phyloP scores from a whole-genome alignment of 2,888 invertebrate species.

The Apodemia mormo region DNA sequence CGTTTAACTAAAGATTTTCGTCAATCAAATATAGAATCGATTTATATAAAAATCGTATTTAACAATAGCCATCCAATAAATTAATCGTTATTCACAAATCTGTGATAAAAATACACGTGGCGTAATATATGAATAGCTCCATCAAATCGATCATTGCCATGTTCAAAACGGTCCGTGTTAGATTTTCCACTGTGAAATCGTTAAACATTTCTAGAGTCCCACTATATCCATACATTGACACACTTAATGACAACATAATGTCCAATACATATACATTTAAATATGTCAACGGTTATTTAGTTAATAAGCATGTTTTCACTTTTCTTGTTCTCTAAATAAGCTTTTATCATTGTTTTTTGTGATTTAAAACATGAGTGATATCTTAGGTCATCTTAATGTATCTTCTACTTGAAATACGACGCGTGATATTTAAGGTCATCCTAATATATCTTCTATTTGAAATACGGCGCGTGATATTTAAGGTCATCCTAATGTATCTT shows the following conservation, averaged over 20 bases:
- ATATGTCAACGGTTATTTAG: slow-evolving; percentile 7
- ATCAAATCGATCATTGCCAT: slow-evolving; percentile 12
- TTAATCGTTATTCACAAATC: too few relatives aligned
- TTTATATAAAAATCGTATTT: too few relatives aligned
- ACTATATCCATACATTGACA: slow-evolving; percentile 2
- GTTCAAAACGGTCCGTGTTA: slow-evolving; percentile 11
- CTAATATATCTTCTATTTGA: neutral
- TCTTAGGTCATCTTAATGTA: too few relatives aligned
- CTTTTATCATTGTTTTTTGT: slow-evolving; percentile 29
- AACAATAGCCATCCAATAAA: too few relatives aligned
- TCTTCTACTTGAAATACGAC: too few relatives aligned
- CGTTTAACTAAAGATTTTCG: too few relatives aligned
- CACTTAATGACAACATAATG: neutral
- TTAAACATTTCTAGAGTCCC: neutral
- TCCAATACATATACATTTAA: slow-evolving; percentile 6
- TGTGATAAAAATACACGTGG: neutral
- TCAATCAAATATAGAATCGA: too few relatives aligned
- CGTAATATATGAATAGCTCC: slow-evolving; percentile 9
- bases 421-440: too few relatives aligned
- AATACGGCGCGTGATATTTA: too few relatives aligned
- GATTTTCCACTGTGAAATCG: slow-evolving; percentile 1
- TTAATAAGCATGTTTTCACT: slow-evolving; percentile 28
- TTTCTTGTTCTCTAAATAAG: slow-evolving; percentile 29
- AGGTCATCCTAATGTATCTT: too few relatives aligned
- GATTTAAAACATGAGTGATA: neutral